A percentile compares a stretch with the other conserved stretches of the same genome.
Evolutionary conservation across 2,113 vertebrate genomes (phyloP).

Genomic region (Alosa alosa): DNA sequence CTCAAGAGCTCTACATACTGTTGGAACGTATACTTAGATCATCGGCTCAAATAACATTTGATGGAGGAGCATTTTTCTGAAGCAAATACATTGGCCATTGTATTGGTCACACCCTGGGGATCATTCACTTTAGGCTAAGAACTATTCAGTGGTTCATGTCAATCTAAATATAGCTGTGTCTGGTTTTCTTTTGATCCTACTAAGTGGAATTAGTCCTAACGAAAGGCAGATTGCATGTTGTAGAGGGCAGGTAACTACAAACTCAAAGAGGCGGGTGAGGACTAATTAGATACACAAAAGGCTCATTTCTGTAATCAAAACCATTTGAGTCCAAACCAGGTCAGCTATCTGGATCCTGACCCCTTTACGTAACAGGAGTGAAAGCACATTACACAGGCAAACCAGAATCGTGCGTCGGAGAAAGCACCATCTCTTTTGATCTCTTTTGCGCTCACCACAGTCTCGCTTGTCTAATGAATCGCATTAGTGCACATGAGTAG

Average conservation of each 20-base stretch:
- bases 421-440: constrained; percentile 49
- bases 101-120: background rate
- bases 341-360: constrained; percentile 24
- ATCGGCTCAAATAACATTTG: background rate
- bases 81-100: background rate
- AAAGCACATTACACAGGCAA: constrained; percentile 41
- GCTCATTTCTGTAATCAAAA: background rate
- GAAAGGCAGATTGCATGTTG: background rate
- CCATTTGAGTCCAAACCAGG: constrained; percentile 23
- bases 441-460: constrained; percentile 31
- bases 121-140: background rate
- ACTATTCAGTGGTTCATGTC: background rate
- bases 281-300: constrained; percentile 11
- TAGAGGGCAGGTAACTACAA: background rate
- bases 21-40: no score
- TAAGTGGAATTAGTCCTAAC: background rate
- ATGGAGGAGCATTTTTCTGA: background rate
- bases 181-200: background rate
- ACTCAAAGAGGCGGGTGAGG: background rate
- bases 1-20: no score
- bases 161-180: background rate
- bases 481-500: constrained; percentile 42
- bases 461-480: constrained; percentile 43
- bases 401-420: constrained; percentile 22
- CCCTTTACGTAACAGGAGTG: constrained; percentile 55